A percentile compares a stretch with the other conserved stretches of the same genome.
Evolutionary conservation across 2,797 vertebrate species (phyloP).

Genomic region (Enteromius trimaculatus): DNA sequence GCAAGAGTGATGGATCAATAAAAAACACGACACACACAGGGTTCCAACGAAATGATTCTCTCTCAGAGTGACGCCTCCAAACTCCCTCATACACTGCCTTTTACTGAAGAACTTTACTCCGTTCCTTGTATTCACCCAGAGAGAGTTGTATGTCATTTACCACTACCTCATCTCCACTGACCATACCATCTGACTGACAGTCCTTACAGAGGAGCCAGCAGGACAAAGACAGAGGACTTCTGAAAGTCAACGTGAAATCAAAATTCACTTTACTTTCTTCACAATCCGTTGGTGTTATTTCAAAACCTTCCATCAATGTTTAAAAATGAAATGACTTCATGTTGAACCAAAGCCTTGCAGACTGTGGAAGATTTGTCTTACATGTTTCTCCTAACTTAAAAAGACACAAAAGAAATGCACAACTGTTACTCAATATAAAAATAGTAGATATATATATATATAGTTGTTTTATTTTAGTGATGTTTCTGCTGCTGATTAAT

Average conservation of each 20-base stretch:
- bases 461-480: too few relatives aligned
- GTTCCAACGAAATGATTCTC: slow-evolving; percentile 79
- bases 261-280: not conserved
- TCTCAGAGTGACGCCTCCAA: slow-evolving; percentile 59
- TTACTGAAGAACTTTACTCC: slow-evolving; percentile 30
- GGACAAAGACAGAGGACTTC: not conserved
- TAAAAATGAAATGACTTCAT: not conserved
- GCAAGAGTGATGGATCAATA: slow-evolving; percentile 81
- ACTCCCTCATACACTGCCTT: slow-evolving; percentile 17
- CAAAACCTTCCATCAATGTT: not conserved
- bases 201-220: not conserved
- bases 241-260: not conserved
- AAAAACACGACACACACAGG: slow-evolving; percentile 75
- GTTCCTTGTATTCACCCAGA: slow-evolving; percentile 10
- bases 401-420: not conserved
- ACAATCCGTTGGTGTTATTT: not conserved
- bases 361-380: not conserved
- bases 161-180: not conserved
- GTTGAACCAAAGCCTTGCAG: too few relatives aligned
- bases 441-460: not conserved
- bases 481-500: too few relatives aligned
- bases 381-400: not conserved
- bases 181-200: not conserved
- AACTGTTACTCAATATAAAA: not conserved
- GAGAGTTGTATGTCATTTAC: not conserved